These are phyloP conservation scores for Gymnopithys bicolor DNA, from an alignment of 2,797 vertebrate species.

Conservation along the genomic window DNA sequence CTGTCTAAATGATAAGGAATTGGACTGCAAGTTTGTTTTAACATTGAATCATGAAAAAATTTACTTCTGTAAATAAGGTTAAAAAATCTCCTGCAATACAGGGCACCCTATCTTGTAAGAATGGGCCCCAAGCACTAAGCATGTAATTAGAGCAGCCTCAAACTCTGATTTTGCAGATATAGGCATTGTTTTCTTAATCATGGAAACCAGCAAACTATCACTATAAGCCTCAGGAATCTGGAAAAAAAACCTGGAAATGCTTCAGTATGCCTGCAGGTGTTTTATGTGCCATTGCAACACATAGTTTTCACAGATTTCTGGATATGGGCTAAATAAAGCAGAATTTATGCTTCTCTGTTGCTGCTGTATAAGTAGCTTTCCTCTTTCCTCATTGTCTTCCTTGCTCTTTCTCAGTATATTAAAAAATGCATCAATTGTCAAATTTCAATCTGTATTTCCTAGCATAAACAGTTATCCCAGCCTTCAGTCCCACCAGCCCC, in stretches of 20 bases:
- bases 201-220: neutral
- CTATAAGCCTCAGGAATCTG: neutral
- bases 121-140: neutral
- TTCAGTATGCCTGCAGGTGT: neutral
- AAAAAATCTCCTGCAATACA: accelerated
- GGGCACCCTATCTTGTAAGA: neutral
- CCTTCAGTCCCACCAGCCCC: neutral
- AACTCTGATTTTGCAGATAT: neutral
- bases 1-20: neutral
- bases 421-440: neutral
- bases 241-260: neutral
- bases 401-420: neutral
- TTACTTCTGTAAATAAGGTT: neutral
- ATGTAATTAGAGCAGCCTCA: neutral
- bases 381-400: neutral
- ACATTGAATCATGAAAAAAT: neutral
- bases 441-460: neutral
- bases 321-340: neutral
- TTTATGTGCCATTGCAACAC: neutral
- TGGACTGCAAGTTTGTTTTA: neutral
- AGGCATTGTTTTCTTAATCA: neutral
- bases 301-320: neutral
- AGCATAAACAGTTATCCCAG: neutral
- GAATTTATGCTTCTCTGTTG: neutral
- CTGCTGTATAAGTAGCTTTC: neutral